Conservation (phyloP, 2,113 vertebrate genomes). For the Neoarius graeffei region DNA sequence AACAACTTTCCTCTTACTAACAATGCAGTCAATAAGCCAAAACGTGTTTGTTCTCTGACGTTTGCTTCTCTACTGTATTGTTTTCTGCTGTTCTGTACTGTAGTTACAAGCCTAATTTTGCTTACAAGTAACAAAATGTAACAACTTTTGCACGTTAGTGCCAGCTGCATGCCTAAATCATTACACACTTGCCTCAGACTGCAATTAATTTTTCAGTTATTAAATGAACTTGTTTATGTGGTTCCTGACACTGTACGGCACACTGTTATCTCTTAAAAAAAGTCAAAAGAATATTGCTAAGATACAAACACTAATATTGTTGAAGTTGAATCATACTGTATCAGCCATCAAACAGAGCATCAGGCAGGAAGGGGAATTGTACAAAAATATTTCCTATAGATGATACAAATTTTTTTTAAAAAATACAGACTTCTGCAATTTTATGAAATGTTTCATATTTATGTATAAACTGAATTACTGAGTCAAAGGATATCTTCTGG, state of each 20-base stretch:
- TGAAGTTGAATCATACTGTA: neutral
- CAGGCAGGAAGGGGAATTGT: neutral
- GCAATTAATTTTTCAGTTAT: neutral
- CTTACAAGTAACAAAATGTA: neutral
- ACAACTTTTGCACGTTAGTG: neutral
- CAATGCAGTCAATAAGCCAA: neutral
- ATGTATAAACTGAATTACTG: neutral
- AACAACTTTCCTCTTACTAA: neutral
- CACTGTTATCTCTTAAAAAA: neutral
- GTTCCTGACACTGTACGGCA: neutral
- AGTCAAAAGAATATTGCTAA: neutral
- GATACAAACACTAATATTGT: neutral
- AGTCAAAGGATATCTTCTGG: no score
- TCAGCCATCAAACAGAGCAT: neutral
- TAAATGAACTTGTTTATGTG: neutral
- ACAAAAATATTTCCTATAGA: neutral
- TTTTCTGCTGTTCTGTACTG: neutral
- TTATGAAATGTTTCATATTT: neutral
- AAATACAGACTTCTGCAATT: neutral
- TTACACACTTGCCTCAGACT: neutral
- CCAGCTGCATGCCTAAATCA: neutral
- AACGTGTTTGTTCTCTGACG: neutral
- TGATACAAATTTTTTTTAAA: neutral
- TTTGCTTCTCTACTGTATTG: neutral
- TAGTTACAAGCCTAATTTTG: neutral